Conservation (phyloP, 1,140 invertebrate species). For the Drosophila sechellia region DNA sequence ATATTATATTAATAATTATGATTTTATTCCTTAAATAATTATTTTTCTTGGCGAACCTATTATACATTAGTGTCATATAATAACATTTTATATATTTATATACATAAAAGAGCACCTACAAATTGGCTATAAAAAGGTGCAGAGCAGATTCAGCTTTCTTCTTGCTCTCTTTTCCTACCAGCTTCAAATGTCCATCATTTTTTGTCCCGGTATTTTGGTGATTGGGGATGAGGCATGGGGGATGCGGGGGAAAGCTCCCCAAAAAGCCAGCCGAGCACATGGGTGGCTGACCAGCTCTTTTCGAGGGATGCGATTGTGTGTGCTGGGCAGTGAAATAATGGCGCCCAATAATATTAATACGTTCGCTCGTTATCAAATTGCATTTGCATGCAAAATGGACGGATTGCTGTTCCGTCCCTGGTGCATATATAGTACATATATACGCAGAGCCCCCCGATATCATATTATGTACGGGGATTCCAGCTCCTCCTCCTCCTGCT, state of each 20-base stretch:
- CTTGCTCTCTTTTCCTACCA: constrained; percentile 17
- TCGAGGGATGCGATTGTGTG: constrained; percentile 11
- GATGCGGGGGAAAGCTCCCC: too few species aligned
- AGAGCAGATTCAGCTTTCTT: neutral
- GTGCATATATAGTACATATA: neutral
- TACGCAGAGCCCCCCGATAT: neutral
- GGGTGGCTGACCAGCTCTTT: constrained; percentile 2
- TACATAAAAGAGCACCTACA: neutral
- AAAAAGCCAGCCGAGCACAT: neutral
- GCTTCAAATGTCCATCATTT: constrained; percentile 67
- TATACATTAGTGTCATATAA: too few species aligned
- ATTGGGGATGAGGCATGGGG: too few species aligned
- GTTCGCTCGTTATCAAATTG: constrained; percentile 84
- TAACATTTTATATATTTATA: too few species aligned
- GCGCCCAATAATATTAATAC: constrained; percentile 83
- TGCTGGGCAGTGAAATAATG: constrained; percentile 65
- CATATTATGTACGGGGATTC: constrained; percentile 47
- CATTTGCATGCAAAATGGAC: constrained; percentile 81
- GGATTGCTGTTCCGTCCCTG: constrained; percentile 39
- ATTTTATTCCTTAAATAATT: too few species aligned
- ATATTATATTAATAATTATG: too few species aligned
- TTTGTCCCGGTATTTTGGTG: constrained; percentile 20
- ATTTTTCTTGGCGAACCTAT: too few species aligned
- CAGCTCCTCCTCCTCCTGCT: constrained; percentile 12
- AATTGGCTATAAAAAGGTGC: neutral